Percentiles rank a stretch among this genome's conserved stretches.
Conservation (phyloP, 2,797 vertebrate species). For the Holocentrus rufus region DNA sequence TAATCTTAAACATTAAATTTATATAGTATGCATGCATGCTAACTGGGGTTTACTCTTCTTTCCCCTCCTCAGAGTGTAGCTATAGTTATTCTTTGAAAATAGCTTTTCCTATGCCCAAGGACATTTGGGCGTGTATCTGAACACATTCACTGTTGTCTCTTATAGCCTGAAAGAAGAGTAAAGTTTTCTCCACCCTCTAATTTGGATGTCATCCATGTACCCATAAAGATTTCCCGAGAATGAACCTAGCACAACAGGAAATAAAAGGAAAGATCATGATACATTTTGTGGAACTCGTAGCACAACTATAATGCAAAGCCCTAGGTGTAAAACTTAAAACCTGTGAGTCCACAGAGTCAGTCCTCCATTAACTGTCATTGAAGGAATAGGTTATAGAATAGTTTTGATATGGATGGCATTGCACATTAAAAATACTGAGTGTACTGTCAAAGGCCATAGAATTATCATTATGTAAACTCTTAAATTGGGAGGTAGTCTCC, state of each 20-base stretch:
- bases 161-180: not conserved
- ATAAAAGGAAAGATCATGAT: not conserved
- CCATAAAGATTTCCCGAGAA: not conserved
- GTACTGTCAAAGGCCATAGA: not conserved
- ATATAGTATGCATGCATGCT: not conserved
- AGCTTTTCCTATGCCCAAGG: not conserved
- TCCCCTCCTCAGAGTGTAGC: not conserved
- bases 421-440: not conserved
- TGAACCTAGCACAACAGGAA: too few relatives aligned
- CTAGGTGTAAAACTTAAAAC: too few relatives aligned
- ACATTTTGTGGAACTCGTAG: too few relatives aligned
- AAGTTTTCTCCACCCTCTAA: not conserved
- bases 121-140: not conserved
- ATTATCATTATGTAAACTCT: not conserved
- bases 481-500: not conserved
- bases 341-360: not conserved
- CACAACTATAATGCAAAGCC: too few relatives aligned
- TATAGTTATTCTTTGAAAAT: not conserved
- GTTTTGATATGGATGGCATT: not conserved
- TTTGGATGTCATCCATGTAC: not conserved
- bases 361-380: not conserved
- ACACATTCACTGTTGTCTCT: not conserved
- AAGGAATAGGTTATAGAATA: too few relatives aligned
- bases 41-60: too few relatives aligned
- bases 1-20: constrained; percentile 16